phyloP scores from a whole-genome alignment of 1,140 invertebrate genomes.

The Pygmarrhopalites habei region DNA sequence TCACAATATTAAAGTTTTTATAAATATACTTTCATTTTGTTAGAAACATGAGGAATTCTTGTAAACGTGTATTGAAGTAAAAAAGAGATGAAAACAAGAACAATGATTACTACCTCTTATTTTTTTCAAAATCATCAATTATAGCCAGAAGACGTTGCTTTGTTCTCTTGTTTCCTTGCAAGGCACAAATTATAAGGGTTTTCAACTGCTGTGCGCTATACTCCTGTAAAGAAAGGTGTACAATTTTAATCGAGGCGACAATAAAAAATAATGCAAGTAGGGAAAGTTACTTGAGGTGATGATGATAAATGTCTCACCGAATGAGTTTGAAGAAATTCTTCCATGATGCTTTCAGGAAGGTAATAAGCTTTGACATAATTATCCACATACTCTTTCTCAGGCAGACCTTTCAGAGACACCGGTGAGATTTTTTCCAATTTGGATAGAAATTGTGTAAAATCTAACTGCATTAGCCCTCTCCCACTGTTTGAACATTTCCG shows the following conservation, averaged over 20 bases:
- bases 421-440: slow-evolving; percentile 81
- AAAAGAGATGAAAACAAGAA: too few species aligned
- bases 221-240: slow-evolving; percentile 50
- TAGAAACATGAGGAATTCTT: too few species aligned
- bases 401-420: slow-evolving; percentile 62
- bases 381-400: slow-evolving; percentile 84
- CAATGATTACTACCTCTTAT: slow-evolving; percentile 17
- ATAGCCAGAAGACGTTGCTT: slow-evolving; percentile 65
- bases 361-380: slow-evolving; percentile 69
- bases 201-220: slow-evolving; percentile 82
- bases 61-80: too few species aligned
- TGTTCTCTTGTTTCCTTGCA: slow-evolving; percentile 79
- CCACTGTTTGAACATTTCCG: slow-evolving; percentile 95
- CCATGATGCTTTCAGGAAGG: slow-evolving; percentile 74
- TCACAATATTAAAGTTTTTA: too few species aligned
- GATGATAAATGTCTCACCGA: slow-evolving; percentile 49
- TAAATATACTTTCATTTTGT: too few species aligned
- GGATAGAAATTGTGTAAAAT: slow-evolving; percentile 89
- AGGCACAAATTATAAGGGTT: slow-evolving; percentile 74
- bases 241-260: background rate
- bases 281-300: slow-evolving; percentile 11
- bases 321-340: slow-evolving; percentile 80
- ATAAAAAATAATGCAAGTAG: background rate
- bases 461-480: slow-evolving; percentile 91
- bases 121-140: slow-evolving; percentile 56